Evolutionary conservation across 2,888 invertebrate species (phyloP), one percentile per base, ranked within the genome.

Genomic region (Smittia sp.): DNA sequence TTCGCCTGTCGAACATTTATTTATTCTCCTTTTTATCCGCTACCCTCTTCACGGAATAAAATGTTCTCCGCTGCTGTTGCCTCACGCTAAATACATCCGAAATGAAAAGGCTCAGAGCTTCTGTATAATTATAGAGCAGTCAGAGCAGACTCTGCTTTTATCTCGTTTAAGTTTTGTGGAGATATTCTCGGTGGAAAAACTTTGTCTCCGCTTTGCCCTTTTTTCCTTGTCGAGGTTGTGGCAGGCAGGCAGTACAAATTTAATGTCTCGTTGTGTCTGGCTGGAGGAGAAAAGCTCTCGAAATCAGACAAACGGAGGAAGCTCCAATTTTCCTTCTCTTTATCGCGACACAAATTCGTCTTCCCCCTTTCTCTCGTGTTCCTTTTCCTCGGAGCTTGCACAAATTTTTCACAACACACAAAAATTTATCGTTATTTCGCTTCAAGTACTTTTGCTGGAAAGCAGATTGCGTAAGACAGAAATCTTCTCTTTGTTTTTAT

Each of bases 1-100:
- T 13, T 58, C 58, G 25, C 63, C 27, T 63, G 63, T 63, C 63
- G 63, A 63, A 63, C 25, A 63, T 63, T 63, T 63, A 63, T 63
- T 63, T 63, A 63, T 63, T 63, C 13, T 58, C 20, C 27, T 63
- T 63, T 63, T 15, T 20, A 20, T 24, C 20, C 58, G 58, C 58
- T 27, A 24, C 25, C 25, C 27, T 24, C 25, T 63, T 63, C 63
- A 27, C 27, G 3, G 58, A 58, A 58, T 9, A 20, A 58, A 58
- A 58, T 58, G 11, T 46, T 58, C 20, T 58, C 22, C 22, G 4
- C 52, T 46, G 58, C 58, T 24, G 11, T 24, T 58, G 25, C 9
- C 15, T 63, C 25, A 27, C 58, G 58, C 58, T 18, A 20, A 20
- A 22, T 58, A 58, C 20, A 58, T 46, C 15, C 58, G 58, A 58